Percentiles rank a stretch among this genome's conserved stretches.
phyloP scores from a whole-genome alignment of 2,888 invertebrate species.

The Perizoma flavofasciatum region DNA sequence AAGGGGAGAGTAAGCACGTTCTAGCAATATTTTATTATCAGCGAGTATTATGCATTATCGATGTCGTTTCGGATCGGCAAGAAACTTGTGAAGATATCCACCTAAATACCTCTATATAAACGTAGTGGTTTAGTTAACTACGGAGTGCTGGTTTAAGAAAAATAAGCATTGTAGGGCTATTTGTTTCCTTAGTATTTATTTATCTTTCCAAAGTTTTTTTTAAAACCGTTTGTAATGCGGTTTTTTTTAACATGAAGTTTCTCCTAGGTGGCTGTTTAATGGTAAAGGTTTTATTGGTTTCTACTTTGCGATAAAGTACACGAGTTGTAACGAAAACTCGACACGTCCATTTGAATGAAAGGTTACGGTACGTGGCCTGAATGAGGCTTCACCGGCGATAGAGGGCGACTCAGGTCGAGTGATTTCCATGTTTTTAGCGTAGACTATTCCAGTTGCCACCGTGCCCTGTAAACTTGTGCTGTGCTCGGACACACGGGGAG shows the following conservation, averaged over 20 bases:
- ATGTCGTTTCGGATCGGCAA: slow-evolving; percentile 33
- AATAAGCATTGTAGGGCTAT: slow-evolving; percentile 11
- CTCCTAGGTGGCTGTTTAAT: neutral
- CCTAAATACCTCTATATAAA: slow-evolving; percentile 20
- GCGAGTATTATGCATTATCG: slow-evolving; percentile 44
- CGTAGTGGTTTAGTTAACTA: slow-evolving; percentile 1
- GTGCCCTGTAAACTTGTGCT: too few species aligned
- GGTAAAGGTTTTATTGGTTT: slow-evolving; percentile 43
- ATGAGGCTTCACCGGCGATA: slow-evolving; percentile 40
- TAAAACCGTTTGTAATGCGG: neutral
- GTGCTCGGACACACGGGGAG: too few species aligned
- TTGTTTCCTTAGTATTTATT: too few species aligned
- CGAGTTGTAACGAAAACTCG: slow-evolving; percentile 51
- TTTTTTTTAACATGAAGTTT: slow-evolving; percentile 5
- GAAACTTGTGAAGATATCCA: slow-evolving; percentile 32
- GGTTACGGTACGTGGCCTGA: slow-evolving; percentile 53
- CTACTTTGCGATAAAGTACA: slow-evolving; percentile 57
- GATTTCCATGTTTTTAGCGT: slow-evolving; percentile 43
- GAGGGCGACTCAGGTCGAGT: slow-evolving; percentile 37
- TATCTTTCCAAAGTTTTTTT: too few species aligned
- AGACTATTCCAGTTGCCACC: slow-evolving; percentile 1
- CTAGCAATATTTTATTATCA: slow-evolving; percentile 43
- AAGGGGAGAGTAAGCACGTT: slow-evolving; percentile 45
- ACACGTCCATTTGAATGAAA: slow-evolving; percentile 59
- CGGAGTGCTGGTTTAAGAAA: neutral